phyloP scores from a whole-genome alignment of 2,797 vertebrate genomes.

The Etheostoma perlongum region DNA sequence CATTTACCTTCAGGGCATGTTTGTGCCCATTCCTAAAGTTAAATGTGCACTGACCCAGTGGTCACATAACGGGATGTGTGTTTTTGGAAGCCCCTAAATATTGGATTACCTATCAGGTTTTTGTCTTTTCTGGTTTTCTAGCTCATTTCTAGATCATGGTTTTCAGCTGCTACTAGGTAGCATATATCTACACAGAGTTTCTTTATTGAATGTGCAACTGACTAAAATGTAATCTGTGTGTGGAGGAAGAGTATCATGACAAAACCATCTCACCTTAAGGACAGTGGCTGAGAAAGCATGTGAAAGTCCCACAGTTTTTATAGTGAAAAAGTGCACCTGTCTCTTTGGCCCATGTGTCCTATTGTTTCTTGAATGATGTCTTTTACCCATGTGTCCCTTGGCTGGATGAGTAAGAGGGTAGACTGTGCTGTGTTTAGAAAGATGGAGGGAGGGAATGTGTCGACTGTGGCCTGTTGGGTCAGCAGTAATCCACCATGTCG shows the following conservation, averaged over 20 bases:
- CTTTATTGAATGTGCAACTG: not conserved
- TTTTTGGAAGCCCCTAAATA: conserved; percentile 21
- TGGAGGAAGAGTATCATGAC: not conserved
- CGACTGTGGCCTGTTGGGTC: conserved; percentile 3
- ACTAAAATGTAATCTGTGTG: not conserved
- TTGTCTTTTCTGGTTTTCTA: conserved; percentile 10
- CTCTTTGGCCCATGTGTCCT: conserved; percentile 17
- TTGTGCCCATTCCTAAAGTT: not conserved
- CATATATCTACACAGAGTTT: not conserved
- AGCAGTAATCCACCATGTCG: conserved; percentile 18
- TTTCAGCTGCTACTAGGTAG: not conserved
- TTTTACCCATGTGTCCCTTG: conserved; percentile 9
- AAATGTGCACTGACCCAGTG: conserved; percentile 8
- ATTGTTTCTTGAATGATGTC: conserved; percentile 23
- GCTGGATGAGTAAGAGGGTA: conserved; percentile 7
- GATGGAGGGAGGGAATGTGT: conserved; percentile 13
- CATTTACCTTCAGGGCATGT: conserved; percentile 33
- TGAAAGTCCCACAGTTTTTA: not conserved
- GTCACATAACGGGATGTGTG: conserved; percentile 26
- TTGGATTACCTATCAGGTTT: conserved; percentile 41
- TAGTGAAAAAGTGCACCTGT: conserved; percentile 7
- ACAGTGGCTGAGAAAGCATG: conserved; percentile 8
- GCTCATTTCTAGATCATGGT: not conserved
- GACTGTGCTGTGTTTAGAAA: not conserved
- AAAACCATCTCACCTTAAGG: not conserved